Percentiles rank a stretch among this genome's conserved stretches.
phyloP scores from a whole-genome alignment of 1,140 invertebrate genomes.

The Apocrypta bakeri region DNA sequence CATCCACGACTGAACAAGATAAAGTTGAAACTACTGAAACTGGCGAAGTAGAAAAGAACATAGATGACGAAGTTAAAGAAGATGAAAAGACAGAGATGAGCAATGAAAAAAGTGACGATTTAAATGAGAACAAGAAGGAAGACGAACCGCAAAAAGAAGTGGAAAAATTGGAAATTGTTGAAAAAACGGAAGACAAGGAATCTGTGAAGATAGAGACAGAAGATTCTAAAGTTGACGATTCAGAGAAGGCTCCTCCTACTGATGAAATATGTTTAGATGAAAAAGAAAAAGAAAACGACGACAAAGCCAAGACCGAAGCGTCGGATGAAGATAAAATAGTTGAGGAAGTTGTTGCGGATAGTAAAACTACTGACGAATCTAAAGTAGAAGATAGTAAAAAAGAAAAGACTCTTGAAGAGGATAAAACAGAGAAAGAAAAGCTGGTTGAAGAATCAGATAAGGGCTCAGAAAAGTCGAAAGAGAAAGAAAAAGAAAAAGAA shows the following conservation, averaged over 20 bases:
- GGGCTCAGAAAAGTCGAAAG: slow-evolving; percentile 51
- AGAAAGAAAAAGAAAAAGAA: slow-evolving; percentile 45
- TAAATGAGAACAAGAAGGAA: slow-evolving; percentile 45
- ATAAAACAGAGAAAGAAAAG: slow-evolving; percentile 50
- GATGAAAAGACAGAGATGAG: slow-evolving; percentile 60
- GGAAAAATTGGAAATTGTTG: slow-evolving; percentile 51
- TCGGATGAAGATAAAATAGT: neutral
- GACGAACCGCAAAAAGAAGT: slow-evolving; percentile 45
- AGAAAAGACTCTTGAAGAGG: slow-evolving; percentile 51
- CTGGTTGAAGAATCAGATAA: slow-evolving; percentile 51
- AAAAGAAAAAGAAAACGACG: slow-evolving; percentile 58
- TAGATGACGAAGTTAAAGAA: slow-evolving; percentile 45
- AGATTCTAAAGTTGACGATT: slow-evolving; percentile 53
- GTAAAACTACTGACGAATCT: slow-evolving; percentile 27
- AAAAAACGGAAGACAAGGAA: slow-evolving; percentile 52
- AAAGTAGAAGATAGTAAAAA: slow-evolving; percentile 36
- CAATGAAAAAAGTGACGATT: slow-evolving; percentile 54
- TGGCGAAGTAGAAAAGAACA: slow-evolving; percentile 46
- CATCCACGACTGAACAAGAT: slow-evolving; percentile 43
- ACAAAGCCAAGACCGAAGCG: slow-evolving; percentile 49
- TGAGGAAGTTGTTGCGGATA: slow-evolving; percentile 28
- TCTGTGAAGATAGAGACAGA: slow-evolving; percentile 53
- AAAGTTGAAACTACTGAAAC: slow-evolving; percentile 50
- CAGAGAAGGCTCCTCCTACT: slow-evolving; percentile 43
- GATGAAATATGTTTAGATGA: slow-evolving; percentile 37